Evolutionary conservation across 2,113 vertebrate species (phyloP).

Genomic region (Oryzias curvinotus): DNA sequence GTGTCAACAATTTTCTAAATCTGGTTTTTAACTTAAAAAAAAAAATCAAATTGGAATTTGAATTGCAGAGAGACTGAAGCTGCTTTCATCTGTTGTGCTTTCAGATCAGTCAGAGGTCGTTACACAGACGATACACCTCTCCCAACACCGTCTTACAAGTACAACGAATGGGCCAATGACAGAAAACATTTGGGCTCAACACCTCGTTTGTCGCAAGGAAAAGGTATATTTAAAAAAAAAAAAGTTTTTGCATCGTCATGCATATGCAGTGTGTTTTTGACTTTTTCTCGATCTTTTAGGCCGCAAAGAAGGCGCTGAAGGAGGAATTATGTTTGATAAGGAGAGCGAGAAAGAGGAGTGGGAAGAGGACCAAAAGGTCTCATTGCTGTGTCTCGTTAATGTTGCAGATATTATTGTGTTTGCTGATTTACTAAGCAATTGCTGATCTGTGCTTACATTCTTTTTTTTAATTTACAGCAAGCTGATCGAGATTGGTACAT

Average conservation of each 20-base stretch:
- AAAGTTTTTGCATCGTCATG: background rate
- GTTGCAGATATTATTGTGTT: background rate
- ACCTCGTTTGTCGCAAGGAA: slow-evolving; percentile 90
- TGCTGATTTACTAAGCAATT: background rate
- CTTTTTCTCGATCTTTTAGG: slow-evolving; percentile 66
- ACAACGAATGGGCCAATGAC: slow-evolving; percentile 97
- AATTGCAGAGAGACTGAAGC: background rate
- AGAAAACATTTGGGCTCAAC: slow-evolving; percentile 89
- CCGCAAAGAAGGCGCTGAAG: slow-evolving; percentile 81
- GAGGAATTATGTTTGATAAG: slow-evolving; percentile 88
- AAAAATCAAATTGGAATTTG: background rate
- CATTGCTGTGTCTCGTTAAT: background rate
- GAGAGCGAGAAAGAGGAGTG: slow-evolving; percentile 92
- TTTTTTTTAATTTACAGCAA: slow-evolving; percentile 81
- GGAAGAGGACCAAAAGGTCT: slow-evolving; percentile 94
- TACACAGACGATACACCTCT: slow-evolving; percentile 88
- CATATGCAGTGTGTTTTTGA: background rate
- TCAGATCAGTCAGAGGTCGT: slow-evolving; percentile 86
- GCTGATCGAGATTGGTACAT: slow-evolving; percentile 99
- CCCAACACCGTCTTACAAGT: slow-evolving; percentile 95
- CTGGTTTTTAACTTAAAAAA: too few species aligned
- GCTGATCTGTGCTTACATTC: background rate
- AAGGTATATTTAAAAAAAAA: slow-evolving; percentile 75
- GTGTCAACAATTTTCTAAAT: too few species aligned
- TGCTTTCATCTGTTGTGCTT: slow-evolving; percentile 16